Evolutionary conservation across 2,888 invertebrate species (phyloP).

Genomic region (Anarsia innoxiella): DNA sequence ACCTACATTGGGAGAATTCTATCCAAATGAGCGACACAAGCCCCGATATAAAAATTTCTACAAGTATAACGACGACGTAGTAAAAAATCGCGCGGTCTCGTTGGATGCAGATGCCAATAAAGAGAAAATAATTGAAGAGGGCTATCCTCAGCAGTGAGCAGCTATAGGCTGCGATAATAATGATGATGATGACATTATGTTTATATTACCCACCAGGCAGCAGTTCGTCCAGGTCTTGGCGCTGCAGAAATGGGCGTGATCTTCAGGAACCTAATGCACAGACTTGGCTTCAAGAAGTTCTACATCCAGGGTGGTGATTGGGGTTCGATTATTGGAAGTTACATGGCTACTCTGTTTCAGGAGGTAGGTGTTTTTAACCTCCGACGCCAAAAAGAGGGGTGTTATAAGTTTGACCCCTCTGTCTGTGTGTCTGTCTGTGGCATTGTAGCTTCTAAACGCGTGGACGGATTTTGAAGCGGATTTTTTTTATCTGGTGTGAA

Average conservation of each 20-base stretch:
- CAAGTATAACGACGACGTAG: background rate
- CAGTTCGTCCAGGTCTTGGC: slow-evolving; percentile 76
- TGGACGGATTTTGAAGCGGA: no score
- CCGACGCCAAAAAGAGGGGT: no score
- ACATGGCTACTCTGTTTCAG: slow-evolving; percentile 73
- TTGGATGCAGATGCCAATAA: background rate
- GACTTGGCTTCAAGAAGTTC: slow-evolving; percentile 78
- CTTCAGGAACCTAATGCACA: slow-evolving; percentile 80
- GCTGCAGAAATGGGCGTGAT: slow-evolving; percentile 71
- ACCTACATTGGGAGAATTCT: no score
- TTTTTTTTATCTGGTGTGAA: no score
- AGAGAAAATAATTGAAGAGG: background rate
- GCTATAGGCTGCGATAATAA: background rate
- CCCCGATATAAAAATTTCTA: background rate
- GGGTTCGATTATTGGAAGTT: slow-evolving; percentile 79
- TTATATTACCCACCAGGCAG: slow-evolving; percentile 24
- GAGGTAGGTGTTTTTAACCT: no score
- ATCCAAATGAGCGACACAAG: no score
- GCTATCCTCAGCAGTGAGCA: background rate
- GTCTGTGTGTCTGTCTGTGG: no score
- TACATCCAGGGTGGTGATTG: slow-evolving; percentile 86
- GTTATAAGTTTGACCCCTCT: no score
- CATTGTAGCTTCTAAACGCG: no score
- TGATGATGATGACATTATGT: no score
- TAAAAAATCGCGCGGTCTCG: background rate